Conservation (phyloP, 2,888 invertebrate genomes). For the Platypus cylindrus region DNA sequence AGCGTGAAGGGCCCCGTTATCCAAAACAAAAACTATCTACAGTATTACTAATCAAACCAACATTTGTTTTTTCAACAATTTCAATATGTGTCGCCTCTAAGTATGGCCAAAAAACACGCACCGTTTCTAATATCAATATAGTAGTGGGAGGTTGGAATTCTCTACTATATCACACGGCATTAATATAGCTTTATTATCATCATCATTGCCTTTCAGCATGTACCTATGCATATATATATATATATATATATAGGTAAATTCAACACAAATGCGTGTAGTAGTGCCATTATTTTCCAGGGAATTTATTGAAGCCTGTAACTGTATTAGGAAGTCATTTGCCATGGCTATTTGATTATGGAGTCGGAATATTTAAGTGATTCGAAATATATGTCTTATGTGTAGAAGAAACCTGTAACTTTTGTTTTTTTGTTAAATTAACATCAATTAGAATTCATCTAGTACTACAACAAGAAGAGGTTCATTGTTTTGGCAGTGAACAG, state of each 20-base stretch:
- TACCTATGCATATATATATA: no score
- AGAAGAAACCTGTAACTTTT: no score
- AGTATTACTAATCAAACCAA: conserved; percentile 30
- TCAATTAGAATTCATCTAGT: no score
- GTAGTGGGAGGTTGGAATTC: conserved; percentile 9
- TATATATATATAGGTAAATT: no score
- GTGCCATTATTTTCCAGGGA: conserved; percentile 8
- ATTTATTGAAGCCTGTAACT: conserved; percentile 7
- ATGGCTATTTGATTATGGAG: no score
- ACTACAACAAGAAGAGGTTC: no score
- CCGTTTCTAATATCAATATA: no score
- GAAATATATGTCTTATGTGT: no score
- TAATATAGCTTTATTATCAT: conserved; percentile 15
- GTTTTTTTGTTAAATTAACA: no score
- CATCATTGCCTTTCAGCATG: conserved; percentile 7
- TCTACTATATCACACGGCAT: conserved; percentile 14
- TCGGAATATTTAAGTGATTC: no score
- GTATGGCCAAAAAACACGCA: conserved; percentile 28
- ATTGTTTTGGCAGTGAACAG: no score
- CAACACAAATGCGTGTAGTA: conserved; percentile 12
- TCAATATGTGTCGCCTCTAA: conserved; percentile 27
- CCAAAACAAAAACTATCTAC: conserved; percentile 29
- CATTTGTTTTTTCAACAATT: conserved; percentile 31
- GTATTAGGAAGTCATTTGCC: conserved; percentile 2
- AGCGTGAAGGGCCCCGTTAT: conserved; percentile 31